Evolutionary conservation across 1,140 invertebrate genomes (phyloP), one percentile per base, ranked within the genome.

Genomic region (Saxidomus purpurata): DNA sequence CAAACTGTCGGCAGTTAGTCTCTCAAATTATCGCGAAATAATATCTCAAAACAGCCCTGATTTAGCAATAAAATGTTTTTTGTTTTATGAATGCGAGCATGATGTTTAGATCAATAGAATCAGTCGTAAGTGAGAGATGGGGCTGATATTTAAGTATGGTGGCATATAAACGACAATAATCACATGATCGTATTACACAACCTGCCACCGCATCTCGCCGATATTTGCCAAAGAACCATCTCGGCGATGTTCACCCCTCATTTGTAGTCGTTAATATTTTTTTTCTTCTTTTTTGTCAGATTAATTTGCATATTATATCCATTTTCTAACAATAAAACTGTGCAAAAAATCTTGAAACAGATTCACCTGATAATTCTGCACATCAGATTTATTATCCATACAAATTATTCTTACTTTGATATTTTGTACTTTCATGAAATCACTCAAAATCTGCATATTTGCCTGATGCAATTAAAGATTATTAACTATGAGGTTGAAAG

Each of bases 1-100:
- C 76, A 79, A 49, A 59, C 76, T 79, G 76, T 55, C 28, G 49
- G 28, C 49, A 38, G 36, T 38, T 79, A 43, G 28, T 52, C 47
- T 11, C 49, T 28, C n/a, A 79, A 79, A 52, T 79, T 79, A 79
- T 79, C 76, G 13, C 22, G 49, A 19, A 36, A 55, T 79, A 55
- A 55, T 52, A 79, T 79, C 76, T 79, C 36, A 25, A 47, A 79
- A 47, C 43, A 36, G 76, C 76, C 76, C 76, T 55, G 76, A 79
- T 79, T 79, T 52, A 38, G 76, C 49, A 79, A 79, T 79, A 79
- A 79, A 79, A 79, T 79, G 15, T 55, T 79, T 79, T 79, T 79
- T 79, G 76, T 79, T 79, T 79, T 79, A 52, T 52, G 28, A 52
- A 79, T n/a, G 34, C 15, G 47, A 55, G 76, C 76, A 79, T 13